These are phyloP conservation scores for Plutomurus gul DNA, from an alignment of 1,140 invertebrate genomes.

Conservation along the genomic window DNA sequence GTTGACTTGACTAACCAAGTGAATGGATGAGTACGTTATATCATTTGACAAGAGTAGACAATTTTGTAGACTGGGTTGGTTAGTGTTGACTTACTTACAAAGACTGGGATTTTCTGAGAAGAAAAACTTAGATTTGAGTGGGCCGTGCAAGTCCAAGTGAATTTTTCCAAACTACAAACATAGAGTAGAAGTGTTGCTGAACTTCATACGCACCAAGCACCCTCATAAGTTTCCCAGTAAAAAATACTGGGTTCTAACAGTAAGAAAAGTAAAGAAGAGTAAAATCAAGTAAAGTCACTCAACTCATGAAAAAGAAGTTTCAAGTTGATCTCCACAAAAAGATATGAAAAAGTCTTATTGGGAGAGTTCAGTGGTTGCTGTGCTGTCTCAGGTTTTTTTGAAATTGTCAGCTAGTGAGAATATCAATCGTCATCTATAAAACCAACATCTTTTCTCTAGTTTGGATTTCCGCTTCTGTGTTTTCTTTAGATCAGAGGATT, in stretches of 20 bases:
- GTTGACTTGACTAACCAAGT: no score
- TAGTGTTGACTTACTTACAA: not conserved
- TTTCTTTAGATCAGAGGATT: not conserved
- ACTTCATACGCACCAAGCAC: no score
- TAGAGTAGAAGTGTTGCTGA: no score
- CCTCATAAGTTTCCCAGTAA: no score
- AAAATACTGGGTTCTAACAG: no score
- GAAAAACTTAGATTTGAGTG: not conserved
- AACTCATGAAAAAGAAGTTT: not conserved
- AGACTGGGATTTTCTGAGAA: not conserved
- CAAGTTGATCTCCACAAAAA: not conserved
- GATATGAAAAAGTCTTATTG: not conserved
- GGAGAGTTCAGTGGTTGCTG: not conserved
- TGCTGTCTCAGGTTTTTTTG: not conserved
- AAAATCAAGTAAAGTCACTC: no score
- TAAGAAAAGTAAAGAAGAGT: not conserved
- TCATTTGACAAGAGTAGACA: no score
- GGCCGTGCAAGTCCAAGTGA: not conserved
- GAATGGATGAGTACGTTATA: not conserved
- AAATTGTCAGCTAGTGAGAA: conserved; percentile 2
- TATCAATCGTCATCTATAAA: conserved; percentile 3
- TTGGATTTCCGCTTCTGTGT: not conserved
- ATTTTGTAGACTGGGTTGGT: not conserved
- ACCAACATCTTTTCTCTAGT: not conserved
- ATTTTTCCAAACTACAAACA: not conserved